Evolutionary conservation across 2,797 vertebrate species (phyloP).

Genomic region (Dipus sagitta): DNA sequence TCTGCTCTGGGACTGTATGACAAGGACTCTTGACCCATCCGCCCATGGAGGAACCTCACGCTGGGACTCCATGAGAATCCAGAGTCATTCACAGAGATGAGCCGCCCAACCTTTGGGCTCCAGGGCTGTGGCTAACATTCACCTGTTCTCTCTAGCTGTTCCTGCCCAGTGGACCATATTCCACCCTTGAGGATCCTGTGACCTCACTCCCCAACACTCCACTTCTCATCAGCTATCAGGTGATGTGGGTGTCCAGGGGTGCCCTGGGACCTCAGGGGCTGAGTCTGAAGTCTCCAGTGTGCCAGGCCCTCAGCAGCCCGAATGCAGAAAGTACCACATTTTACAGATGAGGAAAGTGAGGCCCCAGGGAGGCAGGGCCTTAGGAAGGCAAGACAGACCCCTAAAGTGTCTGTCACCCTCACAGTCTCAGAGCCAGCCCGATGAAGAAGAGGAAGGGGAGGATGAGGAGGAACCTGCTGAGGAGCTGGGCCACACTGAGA

Average conservation of each 20-base stretch:
- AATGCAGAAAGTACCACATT: not conserved
- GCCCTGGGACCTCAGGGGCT: not conserved
- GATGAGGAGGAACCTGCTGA: conserved; percentile 95
- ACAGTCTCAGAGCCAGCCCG: conserved; percentile 89
- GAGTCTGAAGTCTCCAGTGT: not conserved
- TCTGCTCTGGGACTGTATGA: not conserved
- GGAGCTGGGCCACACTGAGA: conserved; percentile 96
- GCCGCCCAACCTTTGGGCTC: not conserved
- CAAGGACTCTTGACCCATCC: not conserved
- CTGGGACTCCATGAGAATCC: not conserved
- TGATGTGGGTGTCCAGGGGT: conserved; percentile 78
- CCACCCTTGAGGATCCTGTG: conserved; percentile 90
- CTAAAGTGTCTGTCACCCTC: not conserved
- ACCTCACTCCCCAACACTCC: conserved; percentile 92
- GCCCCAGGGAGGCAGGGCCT: no score
- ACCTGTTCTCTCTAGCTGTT: conserved; percentile 84
- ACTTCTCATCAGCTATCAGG: conserved; percentile 93
- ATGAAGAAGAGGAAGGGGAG: conserved; percentile 94
- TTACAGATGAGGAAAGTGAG: not conserved
- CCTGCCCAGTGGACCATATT: conserved; percentile 88
- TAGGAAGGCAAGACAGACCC: not conserved
- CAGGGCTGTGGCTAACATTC: not conserved
- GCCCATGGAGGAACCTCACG: not conserved
- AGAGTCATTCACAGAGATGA: no score
- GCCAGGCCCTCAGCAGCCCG: not conserved